Evolutionary conservation across 2,797 vertebrate species (phyloP), one percentile per base, ranked within the genome.

Genomic region (Orientallactaga sibirica): DNA sequence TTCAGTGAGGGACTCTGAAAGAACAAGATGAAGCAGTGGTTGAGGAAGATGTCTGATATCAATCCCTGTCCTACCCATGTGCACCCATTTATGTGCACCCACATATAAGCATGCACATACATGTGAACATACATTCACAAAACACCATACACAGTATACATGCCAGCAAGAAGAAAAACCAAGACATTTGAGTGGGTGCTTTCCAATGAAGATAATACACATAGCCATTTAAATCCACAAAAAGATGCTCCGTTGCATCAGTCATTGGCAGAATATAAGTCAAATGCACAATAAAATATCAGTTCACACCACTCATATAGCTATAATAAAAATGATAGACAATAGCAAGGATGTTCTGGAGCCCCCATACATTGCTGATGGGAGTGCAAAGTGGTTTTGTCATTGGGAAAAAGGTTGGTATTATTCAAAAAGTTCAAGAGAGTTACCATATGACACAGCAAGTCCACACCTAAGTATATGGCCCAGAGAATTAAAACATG

Each of bases 351-450:
- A 43, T 91, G 2, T 77, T 16, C 43, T 11, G 3, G 82, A 81
- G n/a, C 52, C 37, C 41, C 86, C 52, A 67, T 68, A 55, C 27
- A 9, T 61, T 83, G 61, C n/a, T 67, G 37, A 73, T 86, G 33
- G 84, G 71, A 82, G 43, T 58, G 7, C 74, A 80, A 82, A 88
- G 70, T 71, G 37, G 8, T 62, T 1, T 1, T 86, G 55, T 27
- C 29, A 82, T 37, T 86, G 73, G 76, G 73, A 66, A 74, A 92
- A 91, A 52, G 5, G 52, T 74, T 91, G 29, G 29, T 55, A 75
- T 94, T 90, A 22, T 43, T 95, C 43, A 70, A 66, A 92, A 85
- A 79, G 22, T 33, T 75, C 79, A 83, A 78, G 33, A 78, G 33
- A 64, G 20, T 79, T 91, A 52, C 58, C n/a, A 0, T 86, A 55